Base-by-base conservation (phyloP, 2,797 vertebrate genomes). In the Gymnothorax javanicus region DNA sequence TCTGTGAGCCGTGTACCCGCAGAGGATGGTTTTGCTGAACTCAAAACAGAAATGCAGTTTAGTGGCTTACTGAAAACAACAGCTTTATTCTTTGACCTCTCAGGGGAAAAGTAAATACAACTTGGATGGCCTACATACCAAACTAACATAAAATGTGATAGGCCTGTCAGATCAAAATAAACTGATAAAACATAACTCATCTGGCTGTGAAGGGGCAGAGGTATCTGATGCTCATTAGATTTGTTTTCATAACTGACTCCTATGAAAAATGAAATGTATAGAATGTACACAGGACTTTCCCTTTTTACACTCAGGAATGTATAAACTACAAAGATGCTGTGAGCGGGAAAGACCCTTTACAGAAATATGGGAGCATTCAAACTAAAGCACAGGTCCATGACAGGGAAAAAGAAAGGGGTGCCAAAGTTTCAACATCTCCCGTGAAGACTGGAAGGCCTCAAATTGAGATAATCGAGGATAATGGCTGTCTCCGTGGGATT, bases 401-500 rank as follows among this genome's bases (percentile, higher is more conserved):
- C 69, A 52, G 13, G 57, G 50, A 71, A 71, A 71, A 43, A 33
- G 58, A 20, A 69, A 43, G 43, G 59, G 17, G 60, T 43, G 82
- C 82, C 25, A 84, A 20, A 27, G 57, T 64, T 54, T 43, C 33
- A 43, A 43, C 33, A 43, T 43, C 33, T 58, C n/a, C 9, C 50
- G 23, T 73, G 67, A 52, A 56, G 23, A 75, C 82, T 83, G 82
- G 67, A n/a, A 50, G 17, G 59, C 2, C 1, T 60, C 52, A 60
- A 7, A 27, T 69, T n/a, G 54, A 54, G 60, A 57, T 87, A 52
- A 62, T 84, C 33, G 83, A 60, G 67, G 54, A n/a, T 73, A 79
- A 54, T 23, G 82, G 67, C 50, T 59, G 85, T 82, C 58, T 85
- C 54, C 67, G 59, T 71, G 85, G 85, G 88, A 90, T 88, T 91